Conservation (phyloP, 2,888 invertebrate species). For the Lepetodrilus schrolli region DNA sequence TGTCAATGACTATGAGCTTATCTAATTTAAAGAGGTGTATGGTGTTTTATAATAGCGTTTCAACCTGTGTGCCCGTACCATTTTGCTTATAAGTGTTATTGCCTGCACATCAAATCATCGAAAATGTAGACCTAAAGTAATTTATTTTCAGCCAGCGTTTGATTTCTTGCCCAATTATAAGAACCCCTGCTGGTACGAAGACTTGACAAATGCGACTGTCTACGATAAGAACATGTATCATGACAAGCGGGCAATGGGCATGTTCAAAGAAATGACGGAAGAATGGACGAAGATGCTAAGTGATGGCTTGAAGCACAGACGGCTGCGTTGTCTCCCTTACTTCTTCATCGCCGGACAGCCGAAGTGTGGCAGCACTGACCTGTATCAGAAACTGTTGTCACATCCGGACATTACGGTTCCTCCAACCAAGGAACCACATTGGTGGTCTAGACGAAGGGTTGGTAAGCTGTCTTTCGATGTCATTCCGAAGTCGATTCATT, state of each 20-base stretch:
- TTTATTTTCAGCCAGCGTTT: conserved; percentile 49
- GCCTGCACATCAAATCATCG: no score
- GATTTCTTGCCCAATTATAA: conserved; percentile 53
- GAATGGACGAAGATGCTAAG: conserved; percentile 23
- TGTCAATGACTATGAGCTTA: no score
- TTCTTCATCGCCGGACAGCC: conserved; percentile 78
- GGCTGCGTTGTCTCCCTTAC: conserved; percentile 86
- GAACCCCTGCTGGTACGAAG: conserved; percentile 68
- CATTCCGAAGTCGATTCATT: not conserved
- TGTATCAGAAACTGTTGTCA: conserved; percentile 56
- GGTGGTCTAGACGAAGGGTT: conserved; percentile 65
- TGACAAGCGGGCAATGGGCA: conserved; percentile 40
- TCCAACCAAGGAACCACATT: conserved; percentile 68
- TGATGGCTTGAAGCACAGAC: conserved; percentile 40
- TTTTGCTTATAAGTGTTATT: no score
- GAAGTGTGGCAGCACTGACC: conserved; percentile 66
- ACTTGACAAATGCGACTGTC: conserved; percentile 40
- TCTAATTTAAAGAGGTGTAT: no score
- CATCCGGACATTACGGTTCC: conserved; percentile 61
- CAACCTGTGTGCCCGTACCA: no score
- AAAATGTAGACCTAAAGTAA: no score
- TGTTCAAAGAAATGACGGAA: conserved; percentile 29
- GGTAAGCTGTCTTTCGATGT: conserved; percentile 40
- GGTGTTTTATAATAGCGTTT: no score
- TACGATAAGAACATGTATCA: conserved; percentile 57